A percentile compares a stretch with the other conserved stretches of the same genome.
phyloP scores from a whole-genome alignment of 1,140 invertebrate genomes.

The Aphelenchoides besseyi region DNA sequence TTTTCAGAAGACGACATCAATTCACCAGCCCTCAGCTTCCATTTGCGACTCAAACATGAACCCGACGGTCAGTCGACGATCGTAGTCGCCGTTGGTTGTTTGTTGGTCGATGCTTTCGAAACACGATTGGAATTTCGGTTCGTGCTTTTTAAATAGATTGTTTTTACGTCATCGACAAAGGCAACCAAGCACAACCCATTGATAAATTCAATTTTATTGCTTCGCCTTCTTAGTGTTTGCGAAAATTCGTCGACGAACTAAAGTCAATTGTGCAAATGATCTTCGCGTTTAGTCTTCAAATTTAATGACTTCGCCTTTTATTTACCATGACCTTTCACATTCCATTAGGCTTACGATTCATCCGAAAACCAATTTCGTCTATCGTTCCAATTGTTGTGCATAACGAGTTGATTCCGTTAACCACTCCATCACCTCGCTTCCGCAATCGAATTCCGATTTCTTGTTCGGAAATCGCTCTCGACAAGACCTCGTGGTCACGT shows the following conservation, averaged over 20 bases:
- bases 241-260: neutral
- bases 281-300: neutral
- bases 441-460: neutral
- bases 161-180: neutral
- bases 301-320: conserved; percentile 1
- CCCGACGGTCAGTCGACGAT: neutral
- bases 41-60: neutral
- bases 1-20: no score
- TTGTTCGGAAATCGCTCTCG: neutral
- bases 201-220: conserved; percentile 4
- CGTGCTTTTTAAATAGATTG: neutral
- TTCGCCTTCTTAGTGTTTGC: neutral
- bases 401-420: neutral
- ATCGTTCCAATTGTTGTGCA: neutral
- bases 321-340: no score
- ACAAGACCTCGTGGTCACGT: neutral
- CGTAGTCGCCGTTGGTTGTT: neutral
- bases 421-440: neutral
- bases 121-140: neutral
- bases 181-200: neutral
- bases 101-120: neutral
- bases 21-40: neutral
- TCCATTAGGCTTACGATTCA: no score
- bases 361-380: neutral
- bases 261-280: neutral